A percentile compares a stretch with the other conserved stretches of the same genome.
phyloP scores from a whole-genome alignment of 2,797 vertebrate genomes.

The Smutsia gigantea region DNA sequence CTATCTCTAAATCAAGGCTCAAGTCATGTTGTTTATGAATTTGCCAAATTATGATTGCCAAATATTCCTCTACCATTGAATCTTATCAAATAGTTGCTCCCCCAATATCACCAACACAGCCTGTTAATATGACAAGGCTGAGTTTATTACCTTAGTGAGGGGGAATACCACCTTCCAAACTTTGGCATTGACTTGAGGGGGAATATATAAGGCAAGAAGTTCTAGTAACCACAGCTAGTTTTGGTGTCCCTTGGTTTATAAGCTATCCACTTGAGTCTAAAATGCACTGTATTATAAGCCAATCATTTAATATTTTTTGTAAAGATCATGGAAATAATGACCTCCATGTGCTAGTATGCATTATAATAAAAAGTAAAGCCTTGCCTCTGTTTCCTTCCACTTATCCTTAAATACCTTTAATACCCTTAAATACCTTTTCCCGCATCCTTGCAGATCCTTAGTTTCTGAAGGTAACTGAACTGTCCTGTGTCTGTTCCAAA shows the following conservation, averaged over 20 bases:
- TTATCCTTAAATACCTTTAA: neutral
- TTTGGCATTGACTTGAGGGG: neutral
- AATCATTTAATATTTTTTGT: neutral
- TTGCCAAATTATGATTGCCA: neutral
- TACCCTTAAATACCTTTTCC: neutral
- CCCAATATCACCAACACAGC: neutral
- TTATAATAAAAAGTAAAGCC: neutral
- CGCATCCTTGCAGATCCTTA: neutral
- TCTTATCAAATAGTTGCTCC: neutral
- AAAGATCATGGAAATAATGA: neutral
- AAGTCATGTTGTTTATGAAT: neutral
- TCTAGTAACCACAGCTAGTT: neutral
- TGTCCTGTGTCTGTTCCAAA: neutral
- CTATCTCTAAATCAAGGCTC: neutral
- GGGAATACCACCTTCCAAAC: neutral
- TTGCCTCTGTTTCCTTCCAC: neutral
- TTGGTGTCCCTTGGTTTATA: neutral
- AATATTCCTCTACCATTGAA: neutral
- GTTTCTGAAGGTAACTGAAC: neutral
- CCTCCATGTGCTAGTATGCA: neutral
- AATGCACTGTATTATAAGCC: neutral
- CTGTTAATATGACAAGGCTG: neutral
- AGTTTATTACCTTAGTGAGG: neutral
- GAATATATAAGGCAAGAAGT: neutral
- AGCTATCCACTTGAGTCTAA: neutral